Evolutionary conservation across 1,140 invertebrate genomes (phyloP).

Genomic region (Scylla paramamosain): DNA sequence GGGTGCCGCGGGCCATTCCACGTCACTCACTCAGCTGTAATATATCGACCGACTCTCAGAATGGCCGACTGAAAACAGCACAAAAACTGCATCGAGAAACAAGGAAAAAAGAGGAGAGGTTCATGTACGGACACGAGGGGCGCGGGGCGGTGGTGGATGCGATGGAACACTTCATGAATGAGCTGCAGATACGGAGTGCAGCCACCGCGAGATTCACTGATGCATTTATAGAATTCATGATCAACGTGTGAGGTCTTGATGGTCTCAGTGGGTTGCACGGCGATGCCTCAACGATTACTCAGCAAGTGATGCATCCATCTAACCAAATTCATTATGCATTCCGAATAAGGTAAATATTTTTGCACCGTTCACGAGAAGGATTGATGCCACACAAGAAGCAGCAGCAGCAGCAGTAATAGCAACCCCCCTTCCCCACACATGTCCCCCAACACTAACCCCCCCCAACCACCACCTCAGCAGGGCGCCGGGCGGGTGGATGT

Average conservation of each 20-base stretch:
- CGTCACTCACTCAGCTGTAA: conserved; percentile 66
- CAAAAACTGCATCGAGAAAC: conserved; percentile 60
- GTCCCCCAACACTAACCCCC: too few species aligned
- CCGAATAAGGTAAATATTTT: not conserved
- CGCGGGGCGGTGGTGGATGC: not conserved
- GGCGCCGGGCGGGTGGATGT: not conserved
- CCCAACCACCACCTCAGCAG: not conserved
- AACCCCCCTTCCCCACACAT: too few species aligned
- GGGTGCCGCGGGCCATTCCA: conserved; percentile 8
- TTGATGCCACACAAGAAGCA: not conserved
- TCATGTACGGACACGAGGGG: not conserved
- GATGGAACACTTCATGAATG: not conserved
- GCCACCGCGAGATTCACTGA: not conserved
- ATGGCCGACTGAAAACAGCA: conserved; percentile 56
- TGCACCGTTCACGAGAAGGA: not conserved
- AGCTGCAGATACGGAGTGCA: not conserved
- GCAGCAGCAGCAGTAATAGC: not conserved
- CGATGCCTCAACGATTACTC: not conserved
- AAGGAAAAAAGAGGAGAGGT: conserved; percentile 31
- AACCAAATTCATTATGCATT: not conserved
- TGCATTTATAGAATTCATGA: not conserved
- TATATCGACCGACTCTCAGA: conserved; percentile 66
- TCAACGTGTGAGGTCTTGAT: not conserved
- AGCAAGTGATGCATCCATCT: not conserved
- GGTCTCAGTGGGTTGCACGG: not conserved